phyloP scores from a whole-genome alignment of 2,113 vertebrate species.

The Rynchops niger region DNA sequence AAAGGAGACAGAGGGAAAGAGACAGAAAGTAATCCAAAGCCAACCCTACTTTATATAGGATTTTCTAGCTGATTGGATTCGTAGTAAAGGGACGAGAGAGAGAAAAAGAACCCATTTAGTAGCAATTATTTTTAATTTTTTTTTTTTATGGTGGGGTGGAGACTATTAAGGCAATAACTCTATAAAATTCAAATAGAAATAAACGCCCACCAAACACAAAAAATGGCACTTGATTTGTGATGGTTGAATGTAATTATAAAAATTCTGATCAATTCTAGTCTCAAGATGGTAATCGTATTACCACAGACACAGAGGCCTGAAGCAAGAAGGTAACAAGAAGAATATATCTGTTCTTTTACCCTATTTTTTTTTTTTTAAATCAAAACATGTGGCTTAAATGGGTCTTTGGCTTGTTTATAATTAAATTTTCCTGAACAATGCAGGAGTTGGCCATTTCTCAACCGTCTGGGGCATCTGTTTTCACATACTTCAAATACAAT shows the following conservation, averaged over 20 bases:
- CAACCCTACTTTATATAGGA: background rate
- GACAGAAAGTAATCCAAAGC: background rate
- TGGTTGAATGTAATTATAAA: background rate
- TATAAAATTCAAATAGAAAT: background rate
- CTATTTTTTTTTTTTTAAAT: background rate
- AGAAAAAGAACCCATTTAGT: background rate
- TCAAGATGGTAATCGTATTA: background rate
- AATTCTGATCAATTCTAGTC: background rate
- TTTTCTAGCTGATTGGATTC: background rate
- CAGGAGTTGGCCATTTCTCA: constrained; percentile 26
- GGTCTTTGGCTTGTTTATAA: background rate
- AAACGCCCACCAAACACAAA: background rate
- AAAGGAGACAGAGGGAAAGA: background rate
- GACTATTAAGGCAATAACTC: background rate
- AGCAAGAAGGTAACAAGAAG: background rate
- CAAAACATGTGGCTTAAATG: background rate
- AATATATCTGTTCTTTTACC: background rate
- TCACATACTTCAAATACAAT: constrained; percentile 21
- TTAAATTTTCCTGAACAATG: constrained; percentile 10
- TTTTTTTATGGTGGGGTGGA: background rate
- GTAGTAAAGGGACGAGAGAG: background rate
- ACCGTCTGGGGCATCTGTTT: constrained; percentile 30
- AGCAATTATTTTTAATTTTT: background rate
- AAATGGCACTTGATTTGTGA: background rate
- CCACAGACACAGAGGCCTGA: background rate